phyloP scores from a whole-genome alignment of 1,140 invertebrate genomes.

The Gonatopus flavifemur region DNA sequence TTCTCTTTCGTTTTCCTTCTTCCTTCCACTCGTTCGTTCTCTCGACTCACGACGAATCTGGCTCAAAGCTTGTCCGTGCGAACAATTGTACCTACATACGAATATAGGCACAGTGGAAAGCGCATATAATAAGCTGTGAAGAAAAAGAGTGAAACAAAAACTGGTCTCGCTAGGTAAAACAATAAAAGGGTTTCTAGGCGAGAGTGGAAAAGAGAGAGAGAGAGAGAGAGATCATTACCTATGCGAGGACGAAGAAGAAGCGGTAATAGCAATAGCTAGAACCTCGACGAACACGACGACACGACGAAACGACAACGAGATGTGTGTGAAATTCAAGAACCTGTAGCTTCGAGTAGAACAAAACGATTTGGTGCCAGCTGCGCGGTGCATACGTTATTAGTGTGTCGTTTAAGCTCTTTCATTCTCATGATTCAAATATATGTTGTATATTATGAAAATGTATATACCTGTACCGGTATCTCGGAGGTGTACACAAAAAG shows the following conservation, averaged over 20 bases:
- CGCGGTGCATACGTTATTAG: slow-evolving; percentile 30
- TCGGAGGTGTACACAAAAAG: no score
- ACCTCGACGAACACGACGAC: slow-evolving; percentile 12
- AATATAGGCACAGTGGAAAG: slow-evolving; percentile 28
- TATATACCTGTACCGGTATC: no score
- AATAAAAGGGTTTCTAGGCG: slow-evolving; percentile 29
- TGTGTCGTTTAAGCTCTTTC: slow-evolving; percentile 11
- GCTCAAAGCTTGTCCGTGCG: slow-evolving; percentile 25
- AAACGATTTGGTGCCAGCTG: slow-evolving; percentile 33
- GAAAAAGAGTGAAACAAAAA: slow-evolving; percentile 42
- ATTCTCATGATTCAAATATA: neutral
- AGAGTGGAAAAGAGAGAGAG: slow-evolving; percentile 1
- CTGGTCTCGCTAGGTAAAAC: slow-evolving; percentile 46
- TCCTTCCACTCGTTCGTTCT: neutral
- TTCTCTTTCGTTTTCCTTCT: slow-evolving; percentile 1
- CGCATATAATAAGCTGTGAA: slow-evolving; percentile 37
- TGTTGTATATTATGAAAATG: neutral
- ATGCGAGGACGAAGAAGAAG: slow-evolving; percentile 1
- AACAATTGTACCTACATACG: slow-evolving; percentile 33
- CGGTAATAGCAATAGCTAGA: slow-evolving; percentile 4
- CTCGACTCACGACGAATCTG: slow-evolving; percentile 15
- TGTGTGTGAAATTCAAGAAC: slow-evolving; percentile 46
- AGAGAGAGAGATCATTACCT: neutral
- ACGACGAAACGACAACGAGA: slow-evolving; percentile 4
- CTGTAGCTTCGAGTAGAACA: slow-evolving; percentile 37